Conservation (phyloP, 2,113 vertebrate genomes). For the Merops nubicus region DNA sequence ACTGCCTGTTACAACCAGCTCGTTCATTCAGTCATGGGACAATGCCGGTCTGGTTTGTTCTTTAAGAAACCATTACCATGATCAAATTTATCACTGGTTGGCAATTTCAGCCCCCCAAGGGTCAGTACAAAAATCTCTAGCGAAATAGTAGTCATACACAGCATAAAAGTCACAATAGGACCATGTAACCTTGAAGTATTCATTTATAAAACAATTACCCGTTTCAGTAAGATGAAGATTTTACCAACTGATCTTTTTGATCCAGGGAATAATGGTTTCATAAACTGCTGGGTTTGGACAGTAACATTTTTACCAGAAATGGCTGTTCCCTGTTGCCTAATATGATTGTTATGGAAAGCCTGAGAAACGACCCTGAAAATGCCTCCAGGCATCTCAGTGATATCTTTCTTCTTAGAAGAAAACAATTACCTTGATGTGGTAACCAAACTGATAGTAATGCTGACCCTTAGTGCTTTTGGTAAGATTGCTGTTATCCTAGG, state of each 20-base stretch:
- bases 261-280: background rate
- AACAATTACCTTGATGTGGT: background rate
- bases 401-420: background rate
- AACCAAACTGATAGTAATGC: background rate
- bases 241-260: background rate
- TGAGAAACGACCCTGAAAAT: background rate
- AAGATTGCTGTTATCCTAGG: background rate
- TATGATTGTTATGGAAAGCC: background rate
- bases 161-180: background rate
- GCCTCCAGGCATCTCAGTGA: background rate
- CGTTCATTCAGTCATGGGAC: background rate
- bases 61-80: background rate
- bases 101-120: background rate
- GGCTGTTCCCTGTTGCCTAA: background rate
- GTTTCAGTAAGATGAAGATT: background rate
- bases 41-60: background rate
- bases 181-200: background rate
- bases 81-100: background rate
- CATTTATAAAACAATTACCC: background rate
- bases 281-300: background rate
- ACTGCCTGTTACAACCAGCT: background rate
- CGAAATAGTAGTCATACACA: accelerated
- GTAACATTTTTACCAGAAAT: background rate
- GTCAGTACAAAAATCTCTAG: background rate
- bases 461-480: background rate